Conservation (phyloP, 1,140 invertebrate species). For the Homarus americanus region DNA sequence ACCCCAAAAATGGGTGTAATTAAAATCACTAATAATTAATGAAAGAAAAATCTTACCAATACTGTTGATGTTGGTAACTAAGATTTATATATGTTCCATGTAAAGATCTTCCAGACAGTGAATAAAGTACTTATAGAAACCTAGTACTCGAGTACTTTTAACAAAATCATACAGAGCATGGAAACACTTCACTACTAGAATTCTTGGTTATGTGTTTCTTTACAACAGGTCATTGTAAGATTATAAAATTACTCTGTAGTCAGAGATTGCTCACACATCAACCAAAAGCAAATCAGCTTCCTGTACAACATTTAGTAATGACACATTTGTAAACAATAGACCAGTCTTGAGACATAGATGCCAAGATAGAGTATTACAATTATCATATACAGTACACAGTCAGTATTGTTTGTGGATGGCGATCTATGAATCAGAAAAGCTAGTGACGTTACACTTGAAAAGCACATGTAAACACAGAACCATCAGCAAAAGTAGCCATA, state of each 20-base stretch:
- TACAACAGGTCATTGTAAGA: slow-evolving; percentile 71
- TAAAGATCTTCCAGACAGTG: background rate
- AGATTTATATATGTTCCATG: background rate
- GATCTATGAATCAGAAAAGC: slow-evolving; percentile 45
- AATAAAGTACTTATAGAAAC: background rate
- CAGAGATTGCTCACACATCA: slow-evolving; percentile 51
- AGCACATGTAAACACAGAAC: slow-evolving; percentile 66
- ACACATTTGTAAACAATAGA: slow-evolving; percentile 46
- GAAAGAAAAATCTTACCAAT: too few species aligned
- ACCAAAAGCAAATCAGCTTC: slow-evolving; percentile 44
- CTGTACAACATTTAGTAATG: slow-evolving; percentile 54
- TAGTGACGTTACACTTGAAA: slow-evolving; percentile 26
- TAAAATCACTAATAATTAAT: too few species aligned
- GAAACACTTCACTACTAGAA: slow-evolving; percentile 61
- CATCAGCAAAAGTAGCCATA: slow-evolving; percentile 54
- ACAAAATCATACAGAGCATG: slow-evolving; percentile 57
- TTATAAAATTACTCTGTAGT: slow-evolving; percentile 68
- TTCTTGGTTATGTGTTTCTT: slow-evolving; percentile 68
- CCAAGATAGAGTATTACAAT: background rate
- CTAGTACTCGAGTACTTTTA: slow-evolving; percentile 3
- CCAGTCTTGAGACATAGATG: slow-evolving; percentile 52
- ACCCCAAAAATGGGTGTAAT: too few species aligned
- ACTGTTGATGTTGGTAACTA: too few species aligned
- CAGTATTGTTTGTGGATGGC: background rate
- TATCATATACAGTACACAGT: background rate